phyloP scores from a whole-genome alignment of 2,797 vertebrate genomes.

The Catamblyrhynchus diadema region DNA sequence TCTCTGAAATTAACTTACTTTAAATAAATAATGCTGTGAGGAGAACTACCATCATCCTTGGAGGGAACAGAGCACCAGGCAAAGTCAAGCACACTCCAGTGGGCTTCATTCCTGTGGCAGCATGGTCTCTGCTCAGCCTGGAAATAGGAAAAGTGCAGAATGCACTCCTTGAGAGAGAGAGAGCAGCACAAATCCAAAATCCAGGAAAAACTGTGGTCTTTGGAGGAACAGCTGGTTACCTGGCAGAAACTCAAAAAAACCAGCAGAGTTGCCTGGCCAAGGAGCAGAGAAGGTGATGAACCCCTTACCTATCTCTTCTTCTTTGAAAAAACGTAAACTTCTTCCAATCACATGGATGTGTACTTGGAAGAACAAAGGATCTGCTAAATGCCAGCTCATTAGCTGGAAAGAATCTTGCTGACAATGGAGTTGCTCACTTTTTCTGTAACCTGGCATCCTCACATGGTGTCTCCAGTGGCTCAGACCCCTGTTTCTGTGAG shows the following conservation, averaged over 20 bases:
- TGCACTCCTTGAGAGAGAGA: not conserved
- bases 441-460: not conserved
- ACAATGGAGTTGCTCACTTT: not conserved
- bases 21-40: conserved; percentile 31
- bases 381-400: not conserved
- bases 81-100: not conserved
- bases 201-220: not conserved
- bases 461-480: not conserved
- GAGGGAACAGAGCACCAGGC: not conserved
- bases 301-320: not conserved
- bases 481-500: not conserved
- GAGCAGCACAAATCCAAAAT: not conserved
- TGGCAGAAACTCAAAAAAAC: not conserved
- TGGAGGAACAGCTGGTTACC: not conserved
- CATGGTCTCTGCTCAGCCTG: not conserved
- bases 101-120: not conserved
- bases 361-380: not conserved
- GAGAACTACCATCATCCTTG: not conserved
- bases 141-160: not conserved
- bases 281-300: not conserved
- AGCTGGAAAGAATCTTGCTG: not conserved
- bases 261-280: not conserved
- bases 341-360: not conserved
- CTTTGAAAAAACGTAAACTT: not conserved
- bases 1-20: conserved; percentile 17